phyloP scores from a whole-genome alignment of 2,113 vertebrate genomes.

The Piprites chloris region DNA sequence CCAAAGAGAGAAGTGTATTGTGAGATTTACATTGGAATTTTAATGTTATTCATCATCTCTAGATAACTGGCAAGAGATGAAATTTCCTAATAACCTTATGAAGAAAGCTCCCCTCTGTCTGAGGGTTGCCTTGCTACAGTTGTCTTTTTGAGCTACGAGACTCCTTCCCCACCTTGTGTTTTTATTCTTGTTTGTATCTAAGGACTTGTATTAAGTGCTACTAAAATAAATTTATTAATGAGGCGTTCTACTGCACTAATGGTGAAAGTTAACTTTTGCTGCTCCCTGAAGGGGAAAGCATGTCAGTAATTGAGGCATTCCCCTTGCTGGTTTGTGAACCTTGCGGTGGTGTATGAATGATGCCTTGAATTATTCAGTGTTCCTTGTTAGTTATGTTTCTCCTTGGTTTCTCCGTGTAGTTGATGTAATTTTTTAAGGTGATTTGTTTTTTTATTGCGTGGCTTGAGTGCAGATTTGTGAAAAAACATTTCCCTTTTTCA shows the following conservation, averaged over 20 bases:
- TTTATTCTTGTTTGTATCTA: not conserved
- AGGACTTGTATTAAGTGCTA: not conserved
- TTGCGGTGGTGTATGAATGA: not conserved
- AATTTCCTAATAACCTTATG: not conserved
- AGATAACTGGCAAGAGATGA: not conserved
- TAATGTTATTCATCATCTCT: not conserved
- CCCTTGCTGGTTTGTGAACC: not conserved
- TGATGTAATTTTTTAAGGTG: not conserved
- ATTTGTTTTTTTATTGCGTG: not conserved
- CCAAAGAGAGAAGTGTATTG: not conserved
- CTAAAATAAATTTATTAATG: constrained; percentile 35
- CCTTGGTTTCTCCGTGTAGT: constrained; percentile 5
- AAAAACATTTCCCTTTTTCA: not conserved
- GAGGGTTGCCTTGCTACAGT: not conserved
- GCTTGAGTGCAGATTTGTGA: not conserved
- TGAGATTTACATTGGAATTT: not conserved
- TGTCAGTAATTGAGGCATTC: constrained; percentile 5
- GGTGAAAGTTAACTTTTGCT: constrained; percentile 35
- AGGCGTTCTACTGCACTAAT: not conserved
- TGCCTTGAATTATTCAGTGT: constrained; percentile 55
- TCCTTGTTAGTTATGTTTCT: constrained; percentile 26
- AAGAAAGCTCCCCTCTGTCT: not conserved
- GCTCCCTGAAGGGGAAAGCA: constrained; percentile 10
- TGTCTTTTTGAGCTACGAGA: not conserved
- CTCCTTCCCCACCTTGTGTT: not conserved